Conservation (phyloP, 2,888 invertebrate species). For the Ametastegia equiseti region DNA sequence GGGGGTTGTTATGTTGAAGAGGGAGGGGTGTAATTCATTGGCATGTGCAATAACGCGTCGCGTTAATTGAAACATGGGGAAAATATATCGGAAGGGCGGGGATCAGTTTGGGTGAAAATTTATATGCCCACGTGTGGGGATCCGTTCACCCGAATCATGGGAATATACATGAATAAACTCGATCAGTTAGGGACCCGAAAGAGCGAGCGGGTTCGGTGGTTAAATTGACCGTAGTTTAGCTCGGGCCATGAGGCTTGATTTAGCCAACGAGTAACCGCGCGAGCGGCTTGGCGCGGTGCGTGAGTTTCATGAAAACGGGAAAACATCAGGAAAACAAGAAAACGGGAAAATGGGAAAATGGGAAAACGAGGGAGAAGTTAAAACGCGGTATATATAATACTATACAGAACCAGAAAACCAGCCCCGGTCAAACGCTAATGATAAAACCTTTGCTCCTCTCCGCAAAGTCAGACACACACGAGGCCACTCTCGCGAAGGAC, state of each 20-base stretch:
- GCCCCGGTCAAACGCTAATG: constrained; percentile 40
- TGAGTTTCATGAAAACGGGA: background rate
- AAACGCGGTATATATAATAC: constrained; percentile 27
- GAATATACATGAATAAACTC: background rate
- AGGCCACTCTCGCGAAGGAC: background rate
- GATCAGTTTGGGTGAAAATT: background rate
- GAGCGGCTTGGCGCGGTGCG: background rate
- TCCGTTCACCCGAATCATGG: constrained; percentile 9
- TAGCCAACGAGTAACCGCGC: constrained; percentile 45
- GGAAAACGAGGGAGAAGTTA: constrained; percentile 13
- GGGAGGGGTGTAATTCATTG: too few relatives aligned
- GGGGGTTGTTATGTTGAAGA: too few relatives aligned
- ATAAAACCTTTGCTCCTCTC: background rate
- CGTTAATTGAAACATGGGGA: too few relatives aligned
- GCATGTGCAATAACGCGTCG: too few relatives aligned
- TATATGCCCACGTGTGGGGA: background rate
- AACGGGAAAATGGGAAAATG: background rate
- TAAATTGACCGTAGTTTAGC: constrained; percentile 35
- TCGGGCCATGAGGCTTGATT: constrained; percentile 19
- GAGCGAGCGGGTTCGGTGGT: constrained; percentile 3
- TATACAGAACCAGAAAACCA: background rate
- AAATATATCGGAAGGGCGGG: too few relatives aligned
- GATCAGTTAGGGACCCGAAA: constrained; percentile 4
- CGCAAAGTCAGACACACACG: background rate
- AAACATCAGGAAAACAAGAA: background rate